A percentile compares a stretch with the other conserved stretches of the same genome.
Evolutionary conservation across 2,797 vertebrate species (phyloP).

Genomic region (Catharus ustulatus): DNA sequence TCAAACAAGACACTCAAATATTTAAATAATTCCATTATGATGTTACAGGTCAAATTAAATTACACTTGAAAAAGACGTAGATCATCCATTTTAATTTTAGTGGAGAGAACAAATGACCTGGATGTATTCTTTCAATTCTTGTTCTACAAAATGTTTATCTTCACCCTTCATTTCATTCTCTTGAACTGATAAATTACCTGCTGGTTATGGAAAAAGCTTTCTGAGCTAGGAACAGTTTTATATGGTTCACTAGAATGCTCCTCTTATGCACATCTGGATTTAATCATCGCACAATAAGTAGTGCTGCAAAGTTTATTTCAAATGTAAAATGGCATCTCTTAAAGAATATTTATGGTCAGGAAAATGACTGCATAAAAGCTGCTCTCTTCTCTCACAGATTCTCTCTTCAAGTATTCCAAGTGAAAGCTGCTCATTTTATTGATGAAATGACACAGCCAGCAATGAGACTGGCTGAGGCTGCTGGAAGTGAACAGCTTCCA

Average conservation of each 20-base stretch:
- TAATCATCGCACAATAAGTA: constrained; percentile 57
- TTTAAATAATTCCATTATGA: constrained; percentile 45
- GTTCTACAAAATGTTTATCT: constrained; percentile 68
- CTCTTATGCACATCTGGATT: constrained; percentile 51
- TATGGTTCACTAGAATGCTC: constrained; percentile 57
- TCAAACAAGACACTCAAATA: constrained; percentile 39
- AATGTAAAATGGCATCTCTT: constrained; percentile 61
- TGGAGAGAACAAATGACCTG: constrained; percentile 48
- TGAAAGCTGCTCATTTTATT: background rate
- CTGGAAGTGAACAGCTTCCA: background rate
- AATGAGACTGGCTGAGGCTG: background rate
- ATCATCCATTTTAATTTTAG: constrained; percentile 46
- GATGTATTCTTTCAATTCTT: constrained; percentile 54
- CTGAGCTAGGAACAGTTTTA: constrained; percentile 46
- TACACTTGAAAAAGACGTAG: constrained; percentile 49
- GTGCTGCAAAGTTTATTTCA: constrained; percentile 59
- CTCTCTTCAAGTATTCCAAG: background rate
- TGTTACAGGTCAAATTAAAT: constrained; percentile 53
- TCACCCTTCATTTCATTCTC: constrained; percentile 67
- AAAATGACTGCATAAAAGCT: constrained; percentile 13
- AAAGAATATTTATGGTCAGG: constrained; percentile 51
- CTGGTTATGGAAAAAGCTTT: constrained; percentile 62
- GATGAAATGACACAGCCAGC: background rate
- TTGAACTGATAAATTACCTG: constrained; percentile 66
- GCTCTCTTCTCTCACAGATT: background rate